Conservation (phyloP, 2,113 vertebrate species). For the Callipepla squamata region DNA sequence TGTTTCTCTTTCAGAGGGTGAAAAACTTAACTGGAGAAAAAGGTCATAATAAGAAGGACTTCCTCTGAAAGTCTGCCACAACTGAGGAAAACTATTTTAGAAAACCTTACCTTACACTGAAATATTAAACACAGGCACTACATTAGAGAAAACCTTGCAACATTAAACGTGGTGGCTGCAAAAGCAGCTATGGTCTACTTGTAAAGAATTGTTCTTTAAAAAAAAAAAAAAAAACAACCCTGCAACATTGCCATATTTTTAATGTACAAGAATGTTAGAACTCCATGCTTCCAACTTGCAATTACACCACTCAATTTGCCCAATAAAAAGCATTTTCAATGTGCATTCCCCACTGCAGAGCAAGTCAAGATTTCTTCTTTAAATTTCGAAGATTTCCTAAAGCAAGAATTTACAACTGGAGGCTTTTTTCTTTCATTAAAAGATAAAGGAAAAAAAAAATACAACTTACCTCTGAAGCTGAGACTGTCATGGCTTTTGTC, state of each 20-base stretch:
- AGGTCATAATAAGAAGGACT: background rate
- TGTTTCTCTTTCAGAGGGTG: background rate
- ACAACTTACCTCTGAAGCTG: conserved; percentile 87
- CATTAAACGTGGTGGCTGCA: background rate
- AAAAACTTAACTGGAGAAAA: background rate
- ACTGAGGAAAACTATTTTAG: background rate
- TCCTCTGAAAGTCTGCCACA: background rate
- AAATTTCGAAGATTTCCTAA: background rate
- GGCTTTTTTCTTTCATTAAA: too few species aligned
- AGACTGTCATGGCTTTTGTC: conserved; percentile 86
- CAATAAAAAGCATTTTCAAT: background rate
- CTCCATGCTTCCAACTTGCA: background rate
- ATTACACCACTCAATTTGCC: background rate
- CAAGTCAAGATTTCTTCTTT: background rate
- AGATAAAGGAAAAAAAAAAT: background rate
- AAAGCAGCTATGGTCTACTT: background rate
- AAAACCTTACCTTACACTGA: background rate
- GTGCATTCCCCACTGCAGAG: background rate
- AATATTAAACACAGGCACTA: background rate
- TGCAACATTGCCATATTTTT: background rate
- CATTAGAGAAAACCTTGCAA: background rate
- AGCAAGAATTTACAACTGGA: background rate
- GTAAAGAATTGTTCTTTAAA: background rate
- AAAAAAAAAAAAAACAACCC: background rate
- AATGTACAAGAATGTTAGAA: background rate